Percentiles rank a stretch among this genome's conserved stretches.
Conservation (phyloP, 2,113 vertebrate species). For the Phalacrocorax aristotelis region DNA sequence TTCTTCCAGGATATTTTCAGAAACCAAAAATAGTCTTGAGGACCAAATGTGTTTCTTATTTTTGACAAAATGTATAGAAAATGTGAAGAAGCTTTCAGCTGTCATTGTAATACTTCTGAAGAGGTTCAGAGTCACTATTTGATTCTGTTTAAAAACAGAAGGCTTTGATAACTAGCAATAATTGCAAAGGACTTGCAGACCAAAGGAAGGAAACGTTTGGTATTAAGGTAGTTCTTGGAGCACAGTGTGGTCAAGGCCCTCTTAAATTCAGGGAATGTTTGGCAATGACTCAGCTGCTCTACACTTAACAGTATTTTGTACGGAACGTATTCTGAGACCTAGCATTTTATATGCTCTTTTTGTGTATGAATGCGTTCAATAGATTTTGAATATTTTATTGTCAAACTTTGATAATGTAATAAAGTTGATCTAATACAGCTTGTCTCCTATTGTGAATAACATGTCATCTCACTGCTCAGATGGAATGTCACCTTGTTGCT, state of each 20-base stretch:
- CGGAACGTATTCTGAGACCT: conserved; percentile 45
- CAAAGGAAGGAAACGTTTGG: conserved; percentile 53
- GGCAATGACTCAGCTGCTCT: conserved; percentile 63
- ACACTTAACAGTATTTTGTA: conserved; percentile 69
- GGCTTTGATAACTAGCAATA: conserved; percentile 60
- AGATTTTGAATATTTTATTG: conserved; percentile 61
- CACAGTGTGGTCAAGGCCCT: conserved; percentile 45
- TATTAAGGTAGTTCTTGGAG: conserved; percentile 51
- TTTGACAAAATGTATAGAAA: conserved; percentile 5
- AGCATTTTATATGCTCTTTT: conserved; percentile 63
- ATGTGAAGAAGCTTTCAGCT: conserved; percentile 28
- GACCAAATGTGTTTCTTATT: conserved; percentile 56
- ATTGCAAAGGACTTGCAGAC: conserved; percentile 58
- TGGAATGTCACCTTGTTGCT: neutral
- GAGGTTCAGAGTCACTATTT: conserved; percentile 46
- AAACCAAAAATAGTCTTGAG: conserved; percentile 45
- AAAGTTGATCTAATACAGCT: conserved; percentile 60
- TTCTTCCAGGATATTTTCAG: conserved; percentile 7
- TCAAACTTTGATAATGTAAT: conserved; percentile 70
- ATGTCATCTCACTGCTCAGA: neutral
- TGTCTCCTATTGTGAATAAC: neutral
- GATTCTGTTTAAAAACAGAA: conserved; percentile 34
- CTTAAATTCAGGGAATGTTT: conserved; percentile 63
- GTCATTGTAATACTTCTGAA: neutral
- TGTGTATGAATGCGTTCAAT: conserved; percentile 47